These are phyloP conservation scores for Theristicus caerulescens DNA, from an alignment of 2,113 vertebrate species.

Conservation along the genomic window DNA sequence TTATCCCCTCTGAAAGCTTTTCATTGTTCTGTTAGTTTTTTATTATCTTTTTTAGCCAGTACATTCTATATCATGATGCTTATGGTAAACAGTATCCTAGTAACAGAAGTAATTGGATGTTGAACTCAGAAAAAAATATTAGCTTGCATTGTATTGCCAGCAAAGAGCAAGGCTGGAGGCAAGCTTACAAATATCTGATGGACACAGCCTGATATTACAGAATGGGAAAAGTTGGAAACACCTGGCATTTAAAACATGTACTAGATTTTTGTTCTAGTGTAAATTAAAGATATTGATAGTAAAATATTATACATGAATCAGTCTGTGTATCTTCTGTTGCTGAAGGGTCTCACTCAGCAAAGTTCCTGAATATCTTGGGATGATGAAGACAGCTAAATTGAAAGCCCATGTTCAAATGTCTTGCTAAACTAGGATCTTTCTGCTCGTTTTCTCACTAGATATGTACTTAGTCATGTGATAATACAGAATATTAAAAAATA, in stretches of 20 bases:
- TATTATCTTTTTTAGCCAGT: background rate
- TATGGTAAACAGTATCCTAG: slow-evolving; percentile 44
- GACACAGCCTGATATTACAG: background rate
- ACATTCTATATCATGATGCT: background rate
- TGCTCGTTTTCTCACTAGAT: background rate
- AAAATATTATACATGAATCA: background rate
- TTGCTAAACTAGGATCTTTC: background rate
- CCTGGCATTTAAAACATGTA: background rate
- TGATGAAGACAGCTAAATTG: background rate
- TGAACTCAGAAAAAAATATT: background rate
- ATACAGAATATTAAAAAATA: background rate
- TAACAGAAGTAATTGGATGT: slow-evolving; percentile 11
- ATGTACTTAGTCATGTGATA: background rate
- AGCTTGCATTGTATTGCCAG: background rate
- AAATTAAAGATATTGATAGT: background rate
- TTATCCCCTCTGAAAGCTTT: background rate
- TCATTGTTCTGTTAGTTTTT: background rate
- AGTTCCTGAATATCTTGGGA: background rate
- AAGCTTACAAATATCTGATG: background rate
- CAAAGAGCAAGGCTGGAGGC: background rate
- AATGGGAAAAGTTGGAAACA: background rate
- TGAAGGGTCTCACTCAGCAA: background rate
- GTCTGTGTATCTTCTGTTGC: background rate
- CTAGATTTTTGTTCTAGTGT: background rate
- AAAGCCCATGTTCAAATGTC: background rate